Base-by-base conservation (phyloP, 2,888 invertebrate genomes). In the Conus canariensis region DNA sequence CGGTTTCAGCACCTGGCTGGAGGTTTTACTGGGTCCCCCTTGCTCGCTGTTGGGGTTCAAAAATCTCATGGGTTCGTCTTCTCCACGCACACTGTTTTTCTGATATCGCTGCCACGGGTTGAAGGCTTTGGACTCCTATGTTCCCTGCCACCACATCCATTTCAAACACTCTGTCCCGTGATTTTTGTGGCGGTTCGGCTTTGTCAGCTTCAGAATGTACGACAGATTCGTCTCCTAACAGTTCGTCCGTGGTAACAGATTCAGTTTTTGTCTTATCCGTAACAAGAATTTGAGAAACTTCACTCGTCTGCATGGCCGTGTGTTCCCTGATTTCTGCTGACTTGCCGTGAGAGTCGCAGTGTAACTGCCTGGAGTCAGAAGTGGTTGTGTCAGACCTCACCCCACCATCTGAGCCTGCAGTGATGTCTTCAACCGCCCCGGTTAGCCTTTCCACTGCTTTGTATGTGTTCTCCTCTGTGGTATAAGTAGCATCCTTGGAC, bases 121-220 rank as follows among this genome's bases (percentile, higher is more conserved):
- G 19, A 58, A 19, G 58, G 56, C 16, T 12, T 85, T 60, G 85
- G n/a, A 25, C 45, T 7, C 87, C 74, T 16, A 87, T 67, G n/a
- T 87, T 87, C 4, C 87, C 87, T 5, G 87, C 87, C 56, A 87
- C 74, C 87, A 87, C 74, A 30, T 74, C 74, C 14, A 74, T 56
- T 19, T 74, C n/a, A 14, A 30, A 45, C 6, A 22, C 22, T 45
- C 56, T 87, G 45, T 85, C 10, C 19, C 30, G 19, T 8, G 82
- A 58, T 22, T 83, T 19, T 58, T 58, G 82, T 83, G 58, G 8
- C 19, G 22, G 19, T 22, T 83, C 56, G 19, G 10, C 19, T 22
- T 58, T n/a, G 74, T 64, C 74, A 58, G 19, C 25, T 22, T 10
- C 10, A 16, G 22, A 8, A 45, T 10, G 58, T 9, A n/a, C 4